Evolutionary conservation across 2,113 vertebrate genomes (phyloP).

Genomic region (Cariama cristata): DNA sequence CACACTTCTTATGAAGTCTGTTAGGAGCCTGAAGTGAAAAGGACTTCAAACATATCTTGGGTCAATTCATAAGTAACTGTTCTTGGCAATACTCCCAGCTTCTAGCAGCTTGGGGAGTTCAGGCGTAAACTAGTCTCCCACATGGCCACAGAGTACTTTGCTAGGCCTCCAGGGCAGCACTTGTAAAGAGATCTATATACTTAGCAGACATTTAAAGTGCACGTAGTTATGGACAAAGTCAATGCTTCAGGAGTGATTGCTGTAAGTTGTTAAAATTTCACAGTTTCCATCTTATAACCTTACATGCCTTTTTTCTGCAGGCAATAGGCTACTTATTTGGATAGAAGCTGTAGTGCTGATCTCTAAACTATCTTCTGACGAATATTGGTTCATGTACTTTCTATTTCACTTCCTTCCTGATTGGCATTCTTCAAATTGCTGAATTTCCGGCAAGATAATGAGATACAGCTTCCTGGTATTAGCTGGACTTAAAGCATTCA

Average conservation of each 20-base stretch:
- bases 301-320: background rate
- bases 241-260: background rate
- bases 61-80: conserved; percentile 55
- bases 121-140: background rate
- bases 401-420: conserved; percentile 41
- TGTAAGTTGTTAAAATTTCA: background rate
- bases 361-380: background rate
- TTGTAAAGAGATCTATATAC: background rate
- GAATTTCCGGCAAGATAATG: conserved; percentile 20
- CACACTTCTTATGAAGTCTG: conserved; percentile 71
- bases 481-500: background rate
- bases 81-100: conserved; percentile 45
- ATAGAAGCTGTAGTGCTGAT: background rate
- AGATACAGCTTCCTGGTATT: background rate
- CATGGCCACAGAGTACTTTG: background rate
- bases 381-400: background rate
- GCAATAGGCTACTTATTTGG: background rate
- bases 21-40: conserved; percentile 72
- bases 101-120: background rate
- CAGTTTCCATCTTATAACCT: background rate
- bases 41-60: conserved; percentile 9
- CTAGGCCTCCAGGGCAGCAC: background rate
- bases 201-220: background rate
- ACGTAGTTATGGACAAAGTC: background rate
- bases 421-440: background rate